Conservation (phyloP, 2,797 vertebrate genomes). For the Huso huso region DNA sequence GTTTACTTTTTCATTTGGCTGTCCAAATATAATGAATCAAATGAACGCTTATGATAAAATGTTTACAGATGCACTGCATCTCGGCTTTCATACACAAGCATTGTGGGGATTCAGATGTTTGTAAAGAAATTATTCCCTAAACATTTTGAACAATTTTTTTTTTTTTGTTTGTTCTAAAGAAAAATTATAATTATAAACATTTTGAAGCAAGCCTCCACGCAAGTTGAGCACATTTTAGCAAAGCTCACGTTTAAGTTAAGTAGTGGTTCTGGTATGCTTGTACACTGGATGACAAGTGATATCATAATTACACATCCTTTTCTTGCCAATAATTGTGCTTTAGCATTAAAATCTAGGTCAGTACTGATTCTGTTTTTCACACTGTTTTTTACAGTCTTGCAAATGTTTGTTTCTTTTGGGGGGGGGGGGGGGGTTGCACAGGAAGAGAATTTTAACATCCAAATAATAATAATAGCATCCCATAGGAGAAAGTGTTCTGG, state of each 20-base stretch:
- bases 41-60: conserved; percentile 22
- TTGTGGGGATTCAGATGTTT: conserved; percentile 16
- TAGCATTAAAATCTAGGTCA: neutral
- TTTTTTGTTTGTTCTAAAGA: too few relatives aligned
- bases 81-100: conserved; percentile 23
- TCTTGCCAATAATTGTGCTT: neutral
- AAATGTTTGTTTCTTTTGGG: neutral
- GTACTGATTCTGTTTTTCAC: neutral
- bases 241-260: conserved; percentile 32
- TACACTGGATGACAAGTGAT: conserved; percentile 37
- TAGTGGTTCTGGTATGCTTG: conserved; percentile 25
- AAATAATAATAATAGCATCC: conserved; percentile 42
- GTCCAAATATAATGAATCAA: conserved; percentile 13
- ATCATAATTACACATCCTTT: conserved; percentile 15
- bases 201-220: conserved; percentile 48
- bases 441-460: conserved; percentile 46
- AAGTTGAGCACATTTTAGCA: conserved; percentile 12
- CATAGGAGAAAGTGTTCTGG: conserved; percentile 39
- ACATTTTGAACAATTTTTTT: too few relatives aligned
- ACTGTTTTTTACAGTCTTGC: neutral
- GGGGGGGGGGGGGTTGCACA: conserved; percentile 24
- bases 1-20: neutral
- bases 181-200: too few relatives aligned
- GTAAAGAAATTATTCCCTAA: conserved; percentile 11
- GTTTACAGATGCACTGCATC: conserved; percentile 23